Percentiles rank a stretch among this genome's conserved stretches.
phyloP scores from a whole-genome alignment of 2,113 vertebrate species.

The Notarius quadriscutis region DNA sequence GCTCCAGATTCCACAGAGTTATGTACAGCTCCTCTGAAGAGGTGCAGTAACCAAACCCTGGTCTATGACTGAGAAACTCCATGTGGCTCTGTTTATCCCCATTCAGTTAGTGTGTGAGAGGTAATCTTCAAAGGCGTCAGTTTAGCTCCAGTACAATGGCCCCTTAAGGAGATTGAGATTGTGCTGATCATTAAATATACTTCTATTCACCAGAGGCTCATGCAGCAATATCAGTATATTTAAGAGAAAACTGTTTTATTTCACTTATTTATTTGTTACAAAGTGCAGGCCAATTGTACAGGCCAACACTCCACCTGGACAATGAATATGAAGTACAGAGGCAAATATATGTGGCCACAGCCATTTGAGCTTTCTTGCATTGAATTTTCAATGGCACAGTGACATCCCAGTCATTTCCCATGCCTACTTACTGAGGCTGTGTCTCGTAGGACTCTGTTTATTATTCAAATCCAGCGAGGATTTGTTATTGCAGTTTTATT shows the following conservation, averaged over 20 bases:
- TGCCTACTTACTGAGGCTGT: conserved; percentile 39
- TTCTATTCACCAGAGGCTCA: conserved; percentile 37
- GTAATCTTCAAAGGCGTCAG: conserved; percentile 58
- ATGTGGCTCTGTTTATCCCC: conserved; percentile 43
- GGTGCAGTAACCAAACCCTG: conserved; percentile 34
- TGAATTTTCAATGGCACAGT: conserved; percentile 43
- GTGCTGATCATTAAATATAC: conserved; percentile 53
- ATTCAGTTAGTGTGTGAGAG: conserved; percentile 48
- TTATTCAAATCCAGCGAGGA: conserved; percentile 56
- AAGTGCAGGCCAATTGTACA: conserved; percentile 17
- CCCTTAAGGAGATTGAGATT: conserved; percentile 55
- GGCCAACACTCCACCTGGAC: conserved; percentile 20
- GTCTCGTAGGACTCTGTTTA: conserved; percentile 47
- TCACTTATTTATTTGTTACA: conserved; percentile 42
- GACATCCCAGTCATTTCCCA: conserved; percentile 34
- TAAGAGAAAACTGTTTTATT: conserved; percentile 28
- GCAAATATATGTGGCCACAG: conserved; percentile 15
- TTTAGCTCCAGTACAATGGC: conserved; percentile 51
- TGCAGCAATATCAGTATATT: conserved; percentile 41
- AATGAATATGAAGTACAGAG: conserved; percentile 33
- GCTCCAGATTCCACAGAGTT: conserved; percentile 19
- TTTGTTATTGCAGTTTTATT: conserved; percentile 55
- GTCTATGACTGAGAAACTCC: conserved; percentile 25
- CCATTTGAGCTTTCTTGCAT: conserved; percentile 36
- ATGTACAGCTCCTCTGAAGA: not conserved